Evolutionary conservation across 2,113 vertebrate species (phyloP).

Genomic region (Perca fluviatilis): DNA sequence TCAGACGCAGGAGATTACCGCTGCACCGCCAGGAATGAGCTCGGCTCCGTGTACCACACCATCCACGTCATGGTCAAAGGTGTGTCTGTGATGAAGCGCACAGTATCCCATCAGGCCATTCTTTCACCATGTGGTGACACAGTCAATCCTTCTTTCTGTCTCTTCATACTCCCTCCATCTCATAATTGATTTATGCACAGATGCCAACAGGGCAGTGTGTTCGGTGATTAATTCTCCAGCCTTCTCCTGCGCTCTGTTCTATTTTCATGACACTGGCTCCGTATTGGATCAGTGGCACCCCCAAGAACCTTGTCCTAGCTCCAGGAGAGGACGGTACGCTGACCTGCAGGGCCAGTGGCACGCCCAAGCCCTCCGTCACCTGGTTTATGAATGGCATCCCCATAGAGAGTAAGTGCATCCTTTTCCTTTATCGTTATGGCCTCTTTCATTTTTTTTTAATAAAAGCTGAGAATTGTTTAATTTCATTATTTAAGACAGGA

Average conservation of each 20-base stretch:
- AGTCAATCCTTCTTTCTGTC: not conserved
- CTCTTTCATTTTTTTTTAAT: not conserved
- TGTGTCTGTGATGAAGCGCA: constrained; percentile 69
- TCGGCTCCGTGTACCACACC: constrained; percentile 88
- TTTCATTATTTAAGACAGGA: not conserved
- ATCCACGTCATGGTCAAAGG: constrained; percentile 94
- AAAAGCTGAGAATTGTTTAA: not conserved
- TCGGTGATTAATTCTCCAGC: constrained; percentile 63
- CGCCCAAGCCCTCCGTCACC: constrained; percentile 91
- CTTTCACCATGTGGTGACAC: not conserved
- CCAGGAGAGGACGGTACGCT: constrained; percentile 91
- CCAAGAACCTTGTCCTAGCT: constrained; percentile 93
- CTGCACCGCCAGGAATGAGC: constrained; percentile 89
- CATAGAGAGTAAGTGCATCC: constrained; percentile 89
- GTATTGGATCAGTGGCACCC: constrained; percentile 93
- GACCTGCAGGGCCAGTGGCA: constrained; percentile 93
- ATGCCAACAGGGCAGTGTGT: constrained; percentile 36
- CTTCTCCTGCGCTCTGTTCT: constrained; percentile 53
- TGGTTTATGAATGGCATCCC: constrained; percentile 94
- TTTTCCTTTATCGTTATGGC: not conserved
- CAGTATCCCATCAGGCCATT: constrained; percentile 1
- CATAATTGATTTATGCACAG: constrained; percentile 64
- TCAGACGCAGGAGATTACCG: constrained; percentile 94
- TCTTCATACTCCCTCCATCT: constrained; percentile 27
- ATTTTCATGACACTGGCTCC: constrained; percentile 90